These are phyloP conservation scores for Crossocerus cetratus DNA, from an alignment of 2,888 invertebrate species.

Conservation along the genomic window DNA sequence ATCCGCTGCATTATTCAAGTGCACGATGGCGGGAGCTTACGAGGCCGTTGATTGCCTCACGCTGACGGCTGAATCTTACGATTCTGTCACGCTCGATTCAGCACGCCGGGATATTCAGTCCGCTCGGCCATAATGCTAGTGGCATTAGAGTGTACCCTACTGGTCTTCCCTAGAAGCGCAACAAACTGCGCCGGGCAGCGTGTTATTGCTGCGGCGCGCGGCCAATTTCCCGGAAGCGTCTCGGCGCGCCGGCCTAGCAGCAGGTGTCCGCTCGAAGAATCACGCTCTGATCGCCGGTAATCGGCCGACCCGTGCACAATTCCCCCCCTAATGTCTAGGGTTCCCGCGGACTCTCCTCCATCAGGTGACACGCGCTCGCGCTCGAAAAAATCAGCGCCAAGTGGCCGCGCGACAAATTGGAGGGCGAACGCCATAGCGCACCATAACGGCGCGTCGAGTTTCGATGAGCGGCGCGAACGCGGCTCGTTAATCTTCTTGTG, in stretches of 20 bases:
- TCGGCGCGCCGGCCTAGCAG: background rate
- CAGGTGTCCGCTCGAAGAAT: conserved; percentile 5
- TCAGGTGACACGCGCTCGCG: too few relatives aligned
- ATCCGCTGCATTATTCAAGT: conserved; percentile 5
- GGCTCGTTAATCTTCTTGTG: conserved; percentile 49
- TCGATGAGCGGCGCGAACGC: conserved; percentile 30
- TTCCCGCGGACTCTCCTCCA: too few relatives aligned
- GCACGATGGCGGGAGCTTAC: background rate
- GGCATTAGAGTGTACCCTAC: conserved; percentile 5
- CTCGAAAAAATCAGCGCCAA: conserved; percentile 9
- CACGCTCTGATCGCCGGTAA: background rate
- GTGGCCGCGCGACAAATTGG: conserved; percentile 37
- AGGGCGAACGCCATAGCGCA: conserved; percentile 7
- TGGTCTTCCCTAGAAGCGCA: background rate
- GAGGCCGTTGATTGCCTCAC: conserved; percentile 11
- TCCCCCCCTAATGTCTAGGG: too few relatives aligned
- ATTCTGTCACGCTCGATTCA: conserved; percentile 24
- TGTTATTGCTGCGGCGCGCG: background rate
- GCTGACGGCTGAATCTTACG: conserved; percentile 12
- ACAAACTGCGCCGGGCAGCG: conserved; percentile 4
- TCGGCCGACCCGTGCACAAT: background rate
- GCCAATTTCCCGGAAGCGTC: conserved; percentile 1
- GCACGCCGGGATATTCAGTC: conserved; percentile 5
- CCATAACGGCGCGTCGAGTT: conserved; percentile 26
- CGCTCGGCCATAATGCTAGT: conserved; percentile 6